Percentiles rank a stretch among this genome's conserved stretches.
Evolutionary conservation across 2,797 vertebrate genomes (phyloP).

Genomic region (Lutjanus argentimaculatus): DNA sequence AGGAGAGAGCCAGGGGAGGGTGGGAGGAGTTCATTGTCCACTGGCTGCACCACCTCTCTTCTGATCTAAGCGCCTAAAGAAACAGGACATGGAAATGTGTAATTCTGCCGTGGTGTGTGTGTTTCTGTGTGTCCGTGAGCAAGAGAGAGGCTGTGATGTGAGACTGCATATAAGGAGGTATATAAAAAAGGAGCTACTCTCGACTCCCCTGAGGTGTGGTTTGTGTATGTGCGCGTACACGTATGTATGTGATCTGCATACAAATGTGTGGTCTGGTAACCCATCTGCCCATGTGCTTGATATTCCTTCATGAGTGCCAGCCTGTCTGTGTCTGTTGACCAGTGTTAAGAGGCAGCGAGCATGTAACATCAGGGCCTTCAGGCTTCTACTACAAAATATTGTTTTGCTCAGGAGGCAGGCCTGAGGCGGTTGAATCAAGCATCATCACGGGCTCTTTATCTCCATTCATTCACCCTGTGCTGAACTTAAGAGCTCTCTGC

Average conservation of each 20-base stretch:
- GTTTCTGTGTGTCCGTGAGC: slow-evolving; percentile 33
- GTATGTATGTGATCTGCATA: slow-evolving; percentile 54
- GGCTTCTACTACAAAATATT: slow-evolving; percentile 50
- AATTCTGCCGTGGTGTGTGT: slow-evolving; percentile 48
- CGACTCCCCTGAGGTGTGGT: slow-evolving; percentile 48
- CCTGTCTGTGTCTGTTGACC: slow-evolving; percentile 55
- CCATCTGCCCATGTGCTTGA: slow-evolving; percentile 58
- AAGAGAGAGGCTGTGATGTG: slow-evolving; percentile 39
- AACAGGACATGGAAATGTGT: slow-evolving; percentile 66
- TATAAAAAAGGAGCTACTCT: slow-evolving; percentile 60
- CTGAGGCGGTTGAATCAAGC: slow-evolving; percentile 68
- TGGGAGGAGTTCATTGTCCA: slow-evolving; percentile 50
- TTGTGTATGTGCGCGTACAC: slow-evolving; percentile 47
- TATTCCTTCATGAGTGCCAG: slow-evolving; percentile 52
- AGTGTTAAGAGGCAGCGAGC: slow-evolving; percentile 29
- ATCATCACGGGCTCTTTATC: slow-evolving; percentile 67
- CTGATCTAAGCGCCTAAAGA: slow-evolving; percentile 62
- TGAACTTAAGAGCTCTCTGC: slow-evolving; percentile 59
- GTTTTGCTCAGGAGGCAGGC: slow-evolving; percentile 64
- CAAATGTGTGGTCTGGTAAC: slow-evolving; percentile 60
- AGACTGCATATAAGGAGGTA: slow-evolving; percentile 57
- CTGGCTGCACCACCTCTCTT: slow-evolving; percentile 49
- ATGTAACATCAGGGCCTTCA: slow-evolving; percentile 42
- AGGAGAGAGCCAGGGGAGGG: slow-evolving; percentile 9
- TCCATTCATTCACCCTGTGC: slow-evolving; percentile 43